Base-by-base conservation (phyloP, 2,888 invertebrate genomes). In the Andrena hattorfiana region DNA sequence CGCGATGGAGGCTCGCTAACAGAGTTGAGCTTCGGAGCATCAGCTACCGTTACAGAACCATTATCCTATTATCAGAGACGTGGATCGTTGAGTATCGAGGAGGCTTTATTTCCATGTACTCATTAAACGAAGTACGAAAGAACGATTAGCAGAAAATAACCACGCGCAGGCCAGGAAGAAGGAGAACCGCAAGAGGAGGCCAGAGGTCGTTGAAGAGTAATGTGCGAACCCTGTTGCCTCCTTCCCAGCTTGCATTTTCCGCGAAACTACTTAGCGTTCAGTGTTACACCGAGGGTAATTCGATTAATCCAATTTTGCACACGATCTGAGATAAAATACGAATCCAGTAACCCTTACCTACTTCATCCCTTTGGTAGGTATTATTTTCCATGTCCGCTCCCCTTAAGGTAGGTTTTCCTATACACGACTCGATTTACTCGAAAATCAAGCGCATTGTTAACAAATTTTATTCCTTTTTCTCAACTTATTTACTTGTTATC, bases 201-300 rank as follows among this genome's bases (percentile, higher is more conserved):
- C 78, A 79, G 20, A 79, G 77, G 77, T 76, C 68, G 63, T 23
- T 16, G 6, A 32, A 48, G 76, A 76, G 68, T 69, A 68, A 79
- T 68, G 78, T 76, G 78, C 78, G 77, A 79, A 69, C 68, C 42
- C 32, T 59, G 64, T 72, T 77, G 72, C 77, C 63, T 72, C 48
- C 20, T 76, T 70, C n/a, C 32, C 35, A 26, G 23, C 26, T 75
- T 69, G 30, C 30, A n/a, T 69, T 59, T 68, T 59, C 42, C 30
- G 42, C 0, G 16, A 32, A 28, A 16, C 35, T 35, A 20, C 26
- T 72, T 32, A 51, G 35, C 54, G 42, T 5, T 42, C 1, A 16
- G 42, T 16, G 42, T 42, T 42, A 16, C 42, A 16, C 16, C 35
- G 20, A 35, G 7, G 23, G 42, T 0, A 42, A 42, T 6, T 51